Evolutionary conservation across 2,888 invertebrate genomes (phyloP).

Genomic region (Choristoneura rosaceana): DNA sequence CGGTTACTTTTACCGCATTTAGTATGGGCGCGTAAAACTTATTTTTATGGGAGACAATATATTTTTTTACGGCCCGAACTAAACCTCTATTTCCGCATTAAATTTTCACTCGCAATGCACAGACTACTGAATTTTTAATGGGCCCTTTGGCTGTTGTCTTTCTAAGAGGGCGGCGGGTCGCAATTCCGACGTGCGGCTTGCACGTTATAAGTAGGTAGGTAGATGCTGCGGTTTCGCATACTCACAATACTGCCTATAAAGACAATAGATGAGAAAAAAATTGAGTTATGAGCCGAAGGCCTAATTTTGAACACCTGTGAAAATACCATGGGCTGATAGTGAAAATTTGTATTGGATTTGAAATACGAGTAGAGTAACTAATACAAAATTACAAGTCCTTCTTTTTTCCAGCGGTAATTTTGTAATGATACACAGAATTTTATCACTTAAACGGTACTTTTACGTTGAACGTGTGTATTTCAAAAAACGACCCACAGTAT

Average conservation of each 20-base stretch:
- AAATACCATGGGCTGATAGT: too few relatives aligned
- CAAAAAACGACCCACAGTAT: too few relatives aligned
- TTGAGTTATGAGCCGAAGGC: background rate
- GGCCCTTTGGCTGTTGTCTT: constrained; percentile 33
- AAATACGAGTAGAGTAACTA: too few relatives aligned
- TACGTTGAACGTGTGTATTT: too few relatives aligned
- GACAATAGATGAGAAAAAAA: background rate
- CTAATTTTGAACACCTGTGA: too few relatives aligned
- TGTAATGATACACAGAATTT: too few relatives aligned
- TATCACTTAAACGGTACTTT: too few relatives aligned
- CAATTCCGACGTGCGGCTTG: constrained; percentile 23
- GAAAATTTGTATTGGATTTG: too few relatives aligned
- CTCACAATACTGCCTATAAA: background rate
- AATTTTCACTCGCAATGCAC: constrained; percentile 33
- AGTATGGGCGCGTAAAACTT: constrained; percentile 28
- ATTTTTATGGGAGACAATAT: constrained; percentile 25
- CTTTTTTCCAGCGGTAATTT: too few relatives aligned
- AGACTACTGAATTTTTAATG: constrained; percentile 38
- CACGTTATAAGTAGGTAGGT: too few relatives aligned
- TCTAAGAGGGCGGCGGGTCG: constrained; percentile 14
- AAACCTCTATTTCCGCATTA: constrained; percentile 31
- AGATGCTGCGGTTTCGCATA: background rate
- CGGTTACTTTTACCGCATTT: constrained; percentile 6
- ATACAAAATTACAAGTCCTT: too few relatives aligned
- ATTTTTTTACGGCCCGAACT: constrained; percentile 21